Evolutionary conservation across 1,140 invertebrate species (phyloP).

Genomic region (Vanessa tameamea): DNA sequence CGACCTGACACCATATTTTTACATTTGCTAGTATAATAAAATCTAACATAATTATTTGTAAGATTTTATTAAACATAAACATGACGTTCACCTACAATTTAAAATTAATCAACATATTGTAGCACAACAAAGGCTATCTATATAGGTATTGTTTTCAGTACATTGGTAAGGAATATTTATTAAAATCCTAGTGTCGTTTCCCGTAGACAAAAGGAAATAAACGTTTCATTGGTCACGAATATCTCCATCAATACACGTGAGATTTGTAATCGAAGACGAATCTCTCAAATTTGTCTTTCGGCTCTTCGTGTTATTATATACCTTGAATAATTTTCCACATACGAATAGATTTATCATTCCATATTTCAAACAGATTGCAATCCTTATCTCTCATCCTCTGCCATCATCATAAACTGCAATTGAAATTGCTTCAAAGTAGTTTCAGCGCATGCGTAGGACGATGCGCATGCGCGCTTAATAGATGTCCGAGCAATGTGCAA

Average conservation of each 20-base stretch:
- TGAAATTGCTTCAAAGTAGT: slow-evolving; percentile 27
- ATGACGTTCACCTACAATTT: no score
- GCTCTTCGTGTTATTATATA: not conserved
- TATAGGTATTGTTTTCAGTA: no score
- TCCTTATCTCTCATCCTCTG: slow-evolving; percentile 13
- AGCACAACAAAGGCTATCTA: no score
- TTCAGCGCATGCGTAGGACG: slow-evolving; percentile 19
- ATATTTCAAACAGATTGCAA: slow-evolving; percentile 9
- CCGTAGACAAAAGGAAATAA: not conserved
- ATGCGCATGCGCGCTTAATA: slow-evolving; percentile 22
- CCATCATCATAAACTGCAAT: slow-evolving; percentile 27
- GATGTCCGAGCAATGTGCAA: slow-evolving; percentile 18
- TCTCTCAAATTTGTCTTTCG: not conserved
- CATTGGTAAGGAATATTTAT: no score
- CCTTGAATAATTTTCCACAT: not conserved
- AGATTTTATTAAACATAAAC: no score
- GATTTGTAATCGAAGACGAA: not conserved
- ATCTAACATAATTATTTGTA: no score
- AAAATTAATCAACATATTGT: no score
- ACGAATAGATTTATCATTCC: slow-evolving; percentile 6
- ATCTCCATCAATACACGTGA: not conserved
- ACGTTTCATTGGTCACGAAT: not conserved
- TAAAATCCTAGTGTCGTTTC: no score
- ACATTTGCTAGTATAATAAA: no score
- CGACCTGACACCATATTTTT: no score